Conservation (phyloP, 2,888 invertebrate genomes). For the Megamerina dolium region DNA sequence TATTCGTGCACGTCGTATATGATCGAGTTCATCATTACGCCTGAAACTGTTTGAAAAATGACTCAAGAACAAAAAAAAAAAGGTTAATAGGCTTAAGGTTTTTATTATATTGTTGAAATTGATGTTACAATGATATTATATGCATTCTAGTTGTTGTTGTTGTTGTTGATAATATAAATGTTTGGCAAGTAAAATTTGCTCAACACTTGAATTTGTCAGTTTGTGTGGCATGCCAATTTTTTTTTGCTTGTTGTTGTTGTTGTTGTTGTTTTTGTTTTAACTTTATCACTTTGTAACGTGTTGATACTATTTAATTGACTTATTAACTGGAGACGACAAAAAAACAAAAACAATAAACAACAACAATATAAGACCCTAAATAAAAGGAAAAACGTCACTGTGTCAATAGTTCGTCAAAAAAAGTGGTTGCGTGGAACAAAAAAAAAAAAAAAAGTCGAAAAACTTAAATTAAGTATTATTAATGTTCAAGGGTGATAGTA, state of each 20-base stretch:
- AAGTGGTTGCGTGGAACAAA: conserved; percentile 24
- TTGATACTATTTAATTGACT: conserved; percentile 37
- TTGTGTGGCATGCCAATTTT: conserved; percentile 11
- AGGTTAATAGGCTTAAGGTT: conserved; percentile 18
- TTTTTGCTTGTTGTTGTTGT: background rate
- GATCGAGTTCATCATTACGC: no score
- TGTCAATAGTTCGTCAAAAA: conserved; percentile 29
- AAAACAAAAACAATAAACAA: no score
- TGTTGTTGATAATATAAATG: no score
- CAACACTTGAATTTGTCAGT: conserved; percentile 36
- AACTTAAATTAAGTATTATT: no score
- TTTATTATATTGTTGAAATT: background rate
- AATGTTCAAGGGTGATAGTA: no score
- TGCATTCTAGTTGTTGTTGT: no score
- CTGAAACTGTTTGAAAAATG: no score
- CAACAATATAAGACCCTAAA: no score
- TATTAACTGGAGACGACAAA: conserved; percentile 28
- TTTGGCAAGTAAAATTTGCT: conserved; percentile 36
- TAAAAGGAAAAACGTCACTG: conserved; percentile 32
- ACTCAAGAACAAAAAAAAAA: no score
- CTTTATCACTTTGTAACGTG: background rate
- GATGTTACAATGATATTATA: conserved; percentile 6
- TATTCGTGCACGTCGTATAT: no score
- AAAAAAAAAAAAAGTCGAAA: no score
- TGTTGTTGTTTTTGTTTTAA: background rate